Evolutionary conservation across 2,888 invertebrate genomes (phyloP).

Genomic region (Pimpla rufipes): DNA sequence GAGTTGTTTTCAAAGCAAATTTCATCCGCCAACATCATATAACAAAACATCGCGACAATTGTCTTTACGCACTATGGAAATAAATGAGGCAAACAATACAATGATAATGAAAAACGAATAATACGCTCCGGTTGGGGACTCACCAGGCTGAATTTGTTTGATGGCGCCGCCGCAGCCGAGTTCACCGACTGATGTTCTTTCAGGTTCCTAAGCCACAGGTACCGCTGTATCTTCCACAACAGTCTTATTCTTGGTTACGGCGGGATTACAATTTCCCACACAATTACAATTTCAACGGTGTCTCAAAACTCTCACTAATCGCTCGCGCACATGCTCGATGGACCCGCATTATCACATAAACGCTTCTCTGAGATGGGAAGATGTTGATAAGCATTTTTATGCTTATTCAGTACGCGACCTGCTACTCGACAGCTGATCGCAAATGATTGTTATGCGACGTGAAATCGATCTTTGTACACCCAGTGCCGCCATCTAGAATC

Average conservation of each 20-base stretch:
- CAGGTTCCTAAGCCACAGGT: slow-evolving; percentile 26
- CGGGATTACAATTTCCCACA: slow-evolving; percentile 7
- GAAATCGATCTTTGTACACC: slow-evolving; percentile 9
- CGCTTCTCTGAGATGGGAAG: neutral
- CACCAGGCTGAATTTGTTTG: neutral
- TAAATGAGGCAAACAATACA: too few species aligned
- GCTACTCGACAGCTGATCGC: slow-evolving; percentile 27
- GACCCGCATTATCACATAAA: neutral
- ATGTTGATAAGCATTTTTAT: neutral
- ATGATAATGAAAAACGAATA: too few species aligned
- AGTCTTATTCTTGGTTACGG: slow-evolving; percentile 33
- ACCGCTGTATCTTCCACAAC: neutral
- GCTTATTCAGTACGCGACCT: neutral
- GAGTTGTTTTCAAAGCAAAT: too few species aligned
- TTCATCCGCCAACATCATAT: too few species aligned
- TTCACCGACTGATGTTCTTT: slow-evolving; percentile 39
- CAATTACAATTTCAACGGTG: slow-evolving; percentile 2
- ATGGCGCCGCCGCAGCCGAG: neutral
- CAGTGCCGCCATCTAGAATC: slow-evolving; percentile 23
- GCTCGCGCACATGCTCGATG: neutral
- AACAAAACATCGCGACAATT: too few species aligned
- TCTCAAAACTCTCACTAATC: neutral
- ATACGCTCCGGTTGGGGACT: neutral
- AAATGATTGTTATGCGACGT: neutral
- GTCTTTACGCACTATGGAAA: too few species aligned